Conservation (phyloP, 1,140 invertebrate genomes). For the Dendroctonus ponderosae region DNA sequence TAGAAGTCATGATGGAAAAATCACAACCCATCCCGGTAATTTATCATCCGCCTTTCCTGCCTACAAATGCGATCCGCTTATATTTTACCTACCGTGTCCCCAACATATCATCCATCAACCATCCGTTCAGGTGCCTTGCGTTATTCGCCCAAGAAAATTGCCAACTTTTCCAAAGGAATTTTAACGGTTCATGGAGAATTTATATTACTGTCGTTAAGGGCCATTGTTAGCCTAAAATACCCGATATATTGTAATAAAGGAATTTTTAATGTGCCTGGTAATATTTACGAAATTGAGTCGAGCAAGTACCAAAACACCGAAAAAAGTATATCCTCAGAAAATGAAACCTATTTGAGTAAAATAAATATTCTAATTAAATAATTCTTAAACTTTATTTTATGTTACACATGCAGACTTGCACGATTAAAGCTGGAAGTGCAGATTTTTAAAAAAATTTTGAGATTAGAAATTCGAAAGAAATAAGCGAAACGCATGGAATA, state of each 20-base stretch:
- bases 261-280: background rate
- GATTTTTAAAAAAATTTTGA: too few species aligned
- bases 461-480: too few species aligned
- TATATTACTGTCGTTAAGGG: constrained; percentile 1
- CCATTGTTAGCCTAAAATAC: background rate
- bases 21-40: constrained; percentile 22
- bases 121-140: constrained; percentile 21
- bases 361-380: too few species aligned
- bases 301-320: too few species aligned
- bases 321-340: too few species aligned
- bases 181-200: background rate
- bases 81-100: constrained; percentile 24
- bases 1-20: constrained; percentile 26
- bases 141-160: constrained; percentile 20
- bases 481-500: too few species aligned
- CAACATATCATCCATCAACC: constrained; percentile 24
- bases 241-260: constrained; percentile 1
- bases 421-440: too few species aligned
- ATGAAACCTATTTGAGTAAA: too few species aligned
- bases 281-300: background rate
- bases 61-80: constrained; percentile 27
- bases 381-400: too few species aligned
- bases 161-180: background rate
- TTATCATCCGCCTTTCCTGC: constrained; percentile 21
- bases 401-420: too few species aligned